A percentile compares a stretch with the other conserved stretches of the same genome.
Conservation (phyloP, 2,113 vertebrate genomes). For the Smithornis capensis region DNA sequence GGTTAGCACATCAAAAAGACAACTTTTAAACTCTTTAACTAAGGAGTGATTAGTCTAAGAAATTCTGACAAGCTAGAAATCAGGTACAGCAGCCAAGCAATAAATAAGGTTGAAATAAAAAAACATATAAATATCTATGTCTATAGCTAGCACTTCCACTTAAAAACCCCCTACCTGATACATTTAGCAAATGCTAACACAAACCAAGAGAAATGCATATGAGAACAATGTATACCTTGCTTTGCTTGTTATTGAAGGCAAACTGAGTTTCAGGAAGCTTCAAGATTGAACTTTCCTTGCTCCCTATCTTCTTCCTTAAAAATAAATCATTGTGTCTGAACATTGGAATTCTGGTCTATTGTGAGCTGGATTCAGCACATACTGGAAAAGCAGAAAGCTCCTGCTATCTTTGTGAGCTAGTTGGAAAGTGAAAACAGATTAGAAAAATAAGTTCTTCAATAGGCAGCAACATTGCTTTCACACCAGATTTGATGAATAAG, state of each 20-base stretch:
- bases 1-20: not conserved
- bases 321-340: slow-evolving; percentile 12
- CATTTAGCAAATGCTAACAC: not conserved
- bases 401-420: slow-evolving; percentile 52
- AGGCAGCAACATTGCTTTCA: slow-evolving; percentile 46
- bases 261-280: not conserved
- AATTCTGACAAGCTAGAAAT: not conserved
- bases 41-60: not conserved
- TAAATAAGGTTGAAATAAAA: not conserved
- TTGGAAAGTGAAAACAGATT: slow-evolving; percentile 49
- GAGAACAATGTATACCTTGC: not conserved
- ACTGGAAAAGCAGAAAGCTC: slow-evolving; percentile 31
- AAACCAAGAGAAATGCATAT: not conserved
- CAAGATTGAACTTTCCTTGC: not conserved
- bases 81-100: not conserved
- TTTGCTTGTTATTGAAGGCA: not conserved
- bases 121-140: not conserved
- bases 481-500: slow-evolving; percentile 46
- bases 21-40: not conserved
- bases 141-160: not conserved
- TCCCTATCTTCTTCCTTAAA: slow-evolving; percentile 2
- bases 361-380: slow-evolving; percentile 39
- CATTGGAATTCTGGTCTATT: slow-evolving; percentile 24
- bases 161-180: not conserved
- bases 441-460: slow-evolving; percentile 58